phyloP scores from a whole-genome alignment of 2,113 vertebrate genomes.

The Gracilinanus agilis region DNA sequence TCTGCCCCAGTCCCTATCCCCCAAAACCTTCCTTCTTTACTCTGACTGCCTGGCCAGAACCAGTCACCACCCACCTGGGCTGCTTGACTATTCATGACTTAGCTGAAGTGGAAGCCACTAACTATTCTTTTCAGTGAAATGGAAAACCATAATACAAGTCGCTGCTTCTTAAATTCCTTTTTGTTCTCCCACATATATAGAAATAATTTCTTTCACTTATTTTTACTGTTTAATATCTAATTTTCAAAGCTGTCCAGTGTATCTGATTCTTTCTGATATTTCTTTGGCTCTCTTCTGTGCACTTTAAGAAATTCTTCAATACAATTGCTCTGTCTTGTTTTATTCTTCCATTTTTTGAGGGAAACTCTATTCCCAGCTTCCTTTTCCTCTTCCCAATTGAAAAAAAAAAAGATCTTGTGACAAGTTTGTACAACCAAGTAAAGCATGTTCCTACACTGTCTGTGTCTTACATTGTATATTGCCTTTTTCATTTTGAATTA shows the following conservation, averaged over 20 bases:
- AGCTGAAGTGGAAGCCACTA: neutral
- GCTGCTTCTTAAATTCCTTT: neutral
- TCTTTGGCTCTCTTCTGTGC: neutral
- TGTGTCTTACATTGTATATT: neutral
- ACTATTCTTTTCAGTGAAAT: no score
- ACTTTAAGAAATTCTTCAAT: neutral
- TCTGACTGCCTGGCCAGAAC: no score
- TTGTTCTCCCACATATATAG: no score
- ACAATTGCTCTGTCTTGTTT: neutral
- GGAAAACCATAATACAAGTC: no score
- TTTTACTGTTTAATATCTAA: neutral
- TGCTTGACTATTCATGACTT: neutral
- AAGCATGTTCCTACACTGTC: neutral
- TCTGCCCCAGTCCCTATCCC: no score
- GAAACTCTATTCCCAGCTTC: neutral
- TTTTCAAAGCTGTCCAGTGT: neutral
- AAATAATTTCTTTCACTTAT: no score
- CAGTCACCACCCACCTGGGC: neutral
- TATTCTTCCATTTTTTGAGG: neutral
- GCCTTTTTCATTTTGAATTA: neutral
- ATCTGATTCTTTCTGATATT: neutral
- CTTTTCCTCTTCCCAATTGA: neutral
- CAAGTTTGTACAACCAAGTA: neutral
- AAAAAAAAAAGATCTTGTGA: neutral
- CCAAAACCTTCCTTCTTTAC: no score